Percentiles rank a stretch among this genome's conserved stretches.
These are phyloP conservation scores for Cricetomys ansorgei DNA, from an alignment of 2,113 vertebrate species.

Conservation along the genomic window DNA sequence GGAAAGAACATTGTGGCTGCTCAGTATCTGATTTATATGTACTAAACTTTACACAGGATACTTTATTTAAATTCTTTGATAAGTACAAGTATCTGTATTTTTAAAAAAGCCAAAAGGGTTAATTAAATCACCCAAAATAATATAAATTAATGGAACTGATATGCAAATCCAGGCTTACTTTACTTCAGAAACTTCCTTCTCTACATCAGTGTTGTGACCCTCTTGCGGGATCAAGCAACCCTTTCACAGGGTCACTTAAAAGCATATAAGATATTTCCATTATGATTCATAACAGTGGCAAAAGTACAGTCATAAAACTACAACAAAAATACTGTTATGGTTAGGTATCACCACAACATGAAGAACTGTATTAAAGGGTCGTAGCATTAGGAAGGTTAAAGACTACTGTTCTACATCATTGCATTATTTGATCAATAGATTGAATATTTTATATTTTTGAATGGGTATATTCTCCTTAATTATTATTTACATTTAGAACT, in stretches of 20 bases:
- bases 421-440: not conserved
- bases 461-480: not conserved
- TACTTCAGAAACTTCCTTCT: not conserved
- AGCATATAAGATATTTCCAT: too few species aligned
- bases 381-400: too few species aligned
- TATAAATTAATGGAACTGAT: not conserved
- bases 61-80: not conserved
- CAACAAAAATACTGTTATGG: too few species aligned
- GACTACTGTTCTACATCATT: too few species aligned
- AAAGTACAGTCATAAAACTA: too few species aligned
- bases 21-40: not conserved
- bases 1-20: not conserved
- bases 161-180: not conserved
- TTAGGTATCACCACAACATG: too few species aligned
- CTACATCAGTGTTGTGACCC: too few species aligned
- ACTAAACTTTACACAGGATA: not conserved
- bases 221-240: too few species aligned
- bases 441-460: not conserved
- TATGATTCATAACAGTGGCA: too few species aligned
- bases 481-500: conserved; percentile 18
- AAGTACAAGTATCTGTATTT: not conserved
- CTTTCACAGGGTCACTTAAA: too few species aligned
- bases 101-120: not conserved
- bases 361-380: too few species aligned
- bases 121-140: not conserved